phyloP scores from a whole-genome alignment of 2,113 vertebrate species.

The Delphinus delphis region DNA sequence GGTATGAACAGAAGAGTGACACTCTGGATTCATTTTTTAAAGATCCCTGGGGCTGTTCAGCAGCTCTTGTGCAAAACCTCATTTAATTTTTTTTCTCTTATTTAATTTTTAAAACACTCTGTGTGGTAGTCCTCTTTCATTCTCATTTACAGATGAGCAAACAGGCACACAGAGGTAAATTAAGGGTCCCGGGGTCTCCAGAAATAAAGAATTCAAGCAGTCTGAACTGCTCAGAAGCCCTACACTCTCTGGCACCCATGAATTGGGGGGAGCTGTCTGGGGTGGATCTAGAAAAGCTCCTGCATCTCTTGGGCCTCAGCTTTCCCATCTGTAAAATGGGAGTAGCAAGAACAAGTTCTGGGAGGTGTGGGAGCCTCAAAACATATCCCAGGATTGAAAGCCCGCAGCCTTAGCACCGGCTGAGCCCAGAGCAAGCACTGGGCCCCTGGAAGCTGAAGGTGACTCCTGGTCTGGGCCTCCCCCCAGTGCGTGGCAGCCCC shows the following conservation, averaged over 20 bases:
- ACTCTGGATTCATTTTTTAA: not conserved
- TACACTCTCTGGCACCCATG: not conserved
- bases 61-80: not conserved
- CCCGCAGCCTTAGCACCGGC: fast-evolving
- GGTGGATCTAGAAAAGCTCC: not conserved
- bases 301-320: not conserved
- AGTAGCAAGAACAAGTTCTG: not conserved
- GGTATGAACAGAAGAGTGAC: not conserved
- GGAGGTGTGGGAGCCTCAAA: not conserved
- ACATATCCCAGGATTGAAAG: not conserved
- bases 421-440: not conserved
- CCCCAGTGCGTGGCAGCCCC: fast-evolving
- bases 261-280: not conserved
- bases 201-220: not conserved
- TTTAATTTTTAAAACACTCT: not conserved
- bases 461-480: not conserved
- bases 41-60: not conserved
- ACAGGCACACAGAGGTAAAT: not conserved
- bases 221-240: not conserved
- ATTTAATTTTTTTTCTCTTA: not conserved
- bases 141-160: not conserved
- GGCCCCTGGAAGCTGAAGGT: not conserved
- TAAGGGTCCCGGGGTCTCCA: not conserved
- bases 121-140: not conserved
- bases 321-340: not conserved